phyloP scores from a whole-genome alignment of 2,113 vertebrate genomes.

The Heterotilapia buettikoferi region DNA sequence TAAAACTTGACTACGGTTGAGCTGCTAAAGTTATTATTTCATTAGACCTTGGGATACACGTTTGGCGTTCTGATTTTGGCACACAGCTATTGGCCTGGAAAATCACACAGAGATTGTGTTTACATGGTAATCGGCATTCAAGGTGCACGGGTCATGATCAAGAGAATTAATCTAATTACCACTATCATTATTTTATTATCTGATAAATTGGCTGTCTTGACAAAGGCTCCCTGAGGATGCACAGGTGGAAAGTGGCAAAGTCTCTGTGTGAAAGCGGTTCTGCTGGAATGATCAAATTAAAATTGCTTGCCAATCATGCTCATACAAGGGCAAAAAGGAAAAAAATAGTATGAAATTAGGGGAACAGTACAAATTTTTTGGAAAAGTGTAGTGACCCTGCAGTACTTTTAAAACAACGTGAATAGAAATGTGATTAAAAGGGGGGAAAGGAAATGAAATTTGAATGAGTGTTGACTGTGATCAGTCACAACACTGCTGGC shows the following conservation, averaged over 20 bases:
- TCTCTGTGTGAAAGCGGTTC: slow-evolving; percentile 14
- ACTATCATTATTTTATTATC: slow-evolving; percentile 62
- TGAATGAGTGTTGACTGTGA: not conserved
- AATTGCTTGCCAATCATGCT: slow-evolving; percentile 11
- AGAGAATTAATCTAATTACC: slow-evolving; percentile 69
- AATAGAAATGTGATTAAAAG: not conserved
- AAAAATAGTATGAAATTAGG: not conserved
- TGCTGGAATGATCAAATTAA: slow-evolving; percentile 41
- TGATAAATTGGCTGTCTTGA: slow-evolving; percentile 60
- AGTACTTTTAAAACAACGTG: not conserved
- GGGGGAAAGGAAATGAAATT: not conserved
- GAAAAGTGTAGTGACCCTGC: not conserved
- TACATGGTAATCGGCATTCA: slow-evolving; percentile 60
- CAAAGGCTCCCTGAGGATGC: slow-evolving; percentile 42
- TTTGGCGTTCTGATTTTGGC: slow-evolving; percentile 16
- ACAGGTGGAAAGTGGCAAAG: slow-evolving; percentile 10
- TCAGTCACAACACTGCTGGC: not conserved
- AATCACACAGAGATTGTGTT: slow-evolving; percentile 53
- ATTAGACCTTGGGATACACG: slow-evolving; percentile 35
- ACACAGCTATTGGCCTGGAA: slow-evolving; percentile 25
- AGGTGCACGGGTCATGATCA: slow-evolving; percentile 60
- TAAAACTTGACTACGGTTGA: slow-evolving; percentile 41
- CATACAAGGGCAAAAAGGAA: not conserved
- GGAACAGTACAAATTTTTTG: not conserved
- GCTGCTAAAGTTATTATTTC: slow-evolving; percentile 56